These are phyloP conservation scores for Micronycteris hirsuta DNA, from an alignment of 2,113 vertebrate species.

Conservation along the genomic window DNA sequence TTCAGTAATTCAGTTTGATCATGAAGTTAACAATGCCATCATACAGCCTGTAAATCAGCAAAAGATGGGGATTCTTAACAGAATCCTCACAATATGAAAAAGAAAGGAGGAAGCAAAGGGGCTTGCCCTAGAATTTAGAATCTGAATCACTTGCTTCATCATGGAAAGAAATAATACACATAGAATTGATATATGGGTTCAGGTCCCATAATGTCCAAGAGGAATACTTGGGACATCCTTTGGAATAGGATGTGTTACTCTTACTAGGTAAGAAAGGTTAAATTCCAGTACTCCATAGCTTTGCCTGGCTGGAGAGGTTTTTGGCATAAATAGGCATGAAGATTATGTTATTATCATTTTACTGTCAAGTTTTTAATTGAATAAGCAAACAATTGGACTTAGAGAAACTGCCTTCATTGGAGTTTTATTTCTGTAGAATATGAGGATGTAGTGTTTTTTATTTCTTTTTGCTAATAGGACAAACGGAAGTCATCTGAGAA, in stretches of 20 bases:
- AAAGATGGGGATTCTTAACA: neutral
- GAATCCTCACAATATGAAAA: neutral
- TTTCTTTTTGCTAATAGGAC: neutral
- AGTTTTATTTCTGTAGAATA: neutral
- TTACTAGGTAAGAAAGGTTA: neutral
- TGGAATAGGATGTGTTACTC: neutral
- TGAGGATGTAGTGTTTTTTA: neutral
- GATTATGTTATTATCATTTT: neutral
- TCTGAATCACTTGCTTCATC: neutral
- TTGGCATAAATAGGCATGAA: neutral
- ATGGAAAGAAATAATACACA: neutral
- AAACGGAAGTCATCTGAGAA: neutral
- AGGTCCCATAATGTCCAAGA: neutral
- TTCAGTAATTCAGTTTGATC: neutral
- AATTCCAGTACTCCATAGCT: neutral
- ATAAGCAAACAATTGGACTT: neutral
- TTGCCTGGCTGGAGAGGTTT: neutral
- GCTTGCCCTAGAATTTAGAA: neutral
- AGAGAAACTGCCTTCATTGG: neutral
- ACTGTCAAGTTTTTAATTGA: neutral
- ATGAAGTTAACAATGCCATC: constrained; percentile 20
- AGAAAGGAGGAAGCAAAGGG: neutral
- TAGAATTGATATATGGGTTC: neutral
- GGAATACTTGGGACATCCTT: neutral
- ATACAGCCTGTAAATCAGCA: neutral